Conservation (phyloP, 2,113 vertebrate genomes). For the Dipodomys ordii region DNA sequence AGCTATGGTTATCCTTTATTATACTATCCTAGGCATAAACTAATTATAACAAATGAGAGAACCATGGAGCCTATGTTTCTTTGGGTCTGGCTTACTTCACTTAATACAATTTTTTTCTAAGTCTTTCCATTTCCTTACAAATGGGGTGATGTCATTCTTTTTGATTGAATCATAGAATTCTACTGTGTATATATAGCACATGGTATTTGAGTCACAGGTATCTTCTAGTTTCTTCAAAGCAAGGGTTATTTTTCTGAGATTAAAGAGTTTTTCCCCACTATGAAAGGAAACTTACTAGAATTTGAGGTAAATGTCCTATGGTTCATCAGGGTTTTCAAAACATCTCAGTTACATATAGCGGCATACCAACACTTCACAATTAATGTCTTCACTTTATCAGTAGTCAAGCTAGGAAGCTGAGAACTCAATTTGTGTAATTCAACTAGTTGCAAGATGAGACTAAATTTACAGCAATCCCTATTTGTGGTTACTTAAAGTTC, state of each 20-base stretch:
- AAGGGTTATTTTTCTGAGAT: neutral
- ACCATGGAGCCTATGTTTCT: no score
- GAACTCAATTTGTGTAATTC: neutral
- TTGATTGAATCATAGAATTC: no score
- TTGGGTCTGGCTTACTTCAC: no score
- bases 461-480: neutral
- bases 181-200: no score
- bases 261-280: neutral
- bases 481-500: neutral
- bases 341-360: neutral
- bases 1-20: no score
- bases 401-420: neutral
- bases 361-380: neutral
- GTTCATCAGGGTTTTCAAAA: neutral
- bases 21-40: no score
- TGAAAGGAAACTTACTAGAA: neutral
- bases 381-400: neutral
- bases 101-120: no score
- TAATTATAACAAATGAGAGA: no score
- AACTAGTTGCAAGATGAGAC: neutral
- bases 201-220: neutral
- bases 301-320: neutral
- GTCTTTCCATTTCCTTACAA: no score
- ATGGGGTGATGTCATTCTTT: no score
- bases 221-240: neutral